phyloP scores from a whole-genome alignment of 2,888 invertebrate genomes.

The Clivina fossor region DNA sequence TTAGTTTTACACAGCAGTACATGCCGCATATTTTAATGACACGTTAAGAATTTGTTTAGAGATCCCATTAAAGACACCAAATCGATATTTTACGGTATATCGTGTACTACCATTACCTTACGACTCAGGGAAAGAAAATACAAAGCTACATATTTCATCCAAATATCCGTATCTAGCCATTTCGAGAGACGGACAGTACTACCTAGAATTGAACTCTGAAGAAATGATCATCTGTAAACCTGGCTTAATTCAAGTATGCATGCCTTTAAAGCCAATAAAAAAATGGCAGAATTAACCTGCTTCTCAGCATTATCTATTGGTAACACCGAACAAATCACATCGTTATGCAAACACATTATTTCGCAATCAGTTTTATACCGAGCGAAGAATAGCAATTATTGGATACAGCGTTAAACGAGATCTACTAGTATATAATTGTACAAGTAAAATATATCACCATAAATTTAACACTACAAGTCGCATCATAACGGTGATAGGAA shows the following conservation, averaged over 20 bases:
- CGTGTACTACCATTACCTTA: neutral
- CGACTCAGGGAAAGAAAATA: neutral
- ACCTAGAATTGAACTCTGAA: neutral
- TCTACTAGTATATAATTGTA: too few species aligned
- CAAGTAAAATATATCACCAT: neutral
- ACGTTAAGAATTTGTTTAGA: neutral
- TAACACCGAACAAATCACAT: neutral
- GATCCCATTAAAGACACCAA: conserved; percentile 5
- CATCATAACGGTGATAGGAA: neutral
- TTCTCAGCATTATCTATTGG: neutral
- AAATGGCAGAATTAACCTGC: neutral
- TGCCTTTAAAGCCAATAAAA: neutral
- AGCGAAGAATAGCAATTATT: neutral
- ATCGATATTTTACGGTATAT: conserved; percentile 2
- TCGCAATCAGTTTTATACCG: neutral
- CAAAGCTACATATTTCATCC: neutral
- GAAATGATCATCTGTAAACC: neutral
- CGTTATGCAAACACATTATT: too few species aligned
- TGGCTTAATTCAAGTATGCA: neutral
- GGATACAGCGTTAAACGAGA: neutral
- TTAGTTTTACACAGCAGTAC: too few species aligned
- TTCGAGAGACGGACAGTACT: conserved; percentile 3
- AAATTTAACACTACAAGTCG: neutral
- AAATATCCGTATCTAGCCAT: neutral
- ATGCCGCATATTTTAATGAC: neutral